Evolutionary conservation across 2,113 vertebrate species (phyloP), one percentile per base, ranked within the genome.

Genomic region (Halichoerus grypus): DNA sequence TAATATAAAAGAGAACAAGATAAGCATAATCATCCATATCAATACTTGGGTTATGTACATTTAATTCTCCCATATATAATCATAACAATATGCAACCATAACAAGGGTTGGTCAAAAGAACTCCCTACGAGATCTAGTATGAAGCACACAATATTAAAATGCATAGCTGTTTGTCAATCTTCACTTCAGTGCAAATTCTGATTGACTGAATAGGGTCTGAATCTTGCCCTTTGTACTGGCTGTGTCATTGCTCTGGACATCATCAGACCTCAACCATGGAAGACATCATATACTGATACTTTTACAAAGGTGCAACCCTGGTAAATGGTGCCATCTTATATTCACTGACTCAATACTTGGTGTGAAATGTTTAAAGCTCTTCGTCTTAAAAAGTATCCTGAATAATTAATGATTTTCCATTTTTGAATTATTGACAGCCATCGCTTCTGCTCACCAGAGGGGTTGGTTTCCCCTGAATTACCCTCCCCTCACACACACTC

Each of bases 111-210:
- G 36, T 87, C 88, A 79, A 74, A 72, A 90, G 15, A 5, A 33
- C 39, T 86, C 49, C 86, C 57, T 67, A 91, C 15, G 46, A 84
- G 31, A 88, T 76, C 26, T 42, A 69, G 31, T 59, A 72, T 79
- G 74, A 82, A 77, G 49, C 51, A 97, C 51, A 69, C 8, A 76
- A 88, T 77, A 90, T 53, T 87, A 76, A 84, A 97, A 86, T 90
- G 28, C 28, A 53, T 69, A 55, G 65, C 1, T 31, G 28, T 65
- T 28, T 59, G 67, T 53, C 83, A 42, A 46, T 79, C 51, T 28
- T 76, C 71, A 93, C 69, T 89, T 76, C 39, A 86, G 14, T 74
- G 63, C 77, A 77, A 95, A 91, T 69, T 82, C 67, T 91, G 74
- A 51, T 15, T 72, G 69, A 79, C 46, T 46, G 39, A 81, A 46